Evolutionary conservation across 2,888 invertebrate genomes (phyloP).

Genomic region (Phytoseiulus persimilis): DNA sequence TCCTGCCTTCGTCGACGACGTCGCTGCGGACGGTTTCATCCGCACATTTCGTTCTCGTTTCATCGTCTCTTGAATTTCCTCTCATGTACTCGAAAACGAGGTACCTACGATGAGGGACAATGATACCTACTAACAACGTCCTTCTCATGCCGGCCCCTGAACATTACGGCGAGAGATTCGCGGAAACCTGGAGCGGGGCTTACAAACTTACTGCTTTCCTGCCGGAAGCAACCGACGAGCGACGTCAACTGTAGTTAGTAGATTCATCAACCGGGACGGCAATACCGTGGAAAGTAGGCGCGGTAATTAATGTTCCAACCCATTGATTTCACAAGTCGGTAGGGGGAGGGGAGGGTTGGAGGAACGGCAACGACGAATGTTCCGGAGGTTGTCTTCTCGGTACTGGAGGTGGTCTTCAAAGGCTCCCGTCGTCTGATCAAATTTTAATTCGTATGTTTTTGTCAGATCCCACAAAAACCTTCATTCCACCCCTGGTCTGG

Average conservation of each 20-base stretch:
- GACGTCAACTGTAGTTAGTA: too few species aligned
- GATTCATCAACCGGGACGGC: not conserved
- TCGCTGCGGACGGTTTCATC: not conserved
- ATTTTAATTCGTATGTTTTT: constrained; percentile 39
- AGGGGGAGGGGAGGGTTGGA: not conserved
- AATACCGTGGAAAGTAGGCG: not conserved
- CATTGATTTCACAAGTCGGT: not conserved
- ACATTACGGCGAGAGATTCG: too few species aligned
- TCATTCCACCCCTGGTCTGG: not conserved
- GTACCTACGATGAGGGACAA: too few species aligned
- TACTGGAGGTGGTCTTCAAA: not conserved
- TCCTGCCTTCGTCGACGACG: not conserved
- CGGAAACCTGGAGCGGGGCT: not conserved
- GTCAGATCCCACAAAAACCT: constrained; percentile 24
- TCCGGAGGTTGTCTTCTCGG: not conserved
- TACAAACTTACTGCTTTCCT: not conserved
- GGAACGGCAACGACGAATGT: not conserved
- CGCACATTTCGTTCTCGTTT: not conserved
- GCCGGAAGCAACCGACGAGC: too few species aligned
- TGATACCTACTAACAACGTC: too few species aligned
- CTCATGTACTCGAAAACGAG: not conserved
- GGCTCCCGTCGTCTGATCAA: constrained; percentile 27
- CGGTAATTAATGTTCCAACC: not conserved
- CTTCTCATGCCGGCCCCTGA: not conserved
- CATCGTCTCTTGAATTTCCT: not conserved